These are phyloP conservation scores for Ptilodon capucinus DNA, from an alignment of 2,888 invertebrate genomes.

Conservation along the genomic window DNA sequence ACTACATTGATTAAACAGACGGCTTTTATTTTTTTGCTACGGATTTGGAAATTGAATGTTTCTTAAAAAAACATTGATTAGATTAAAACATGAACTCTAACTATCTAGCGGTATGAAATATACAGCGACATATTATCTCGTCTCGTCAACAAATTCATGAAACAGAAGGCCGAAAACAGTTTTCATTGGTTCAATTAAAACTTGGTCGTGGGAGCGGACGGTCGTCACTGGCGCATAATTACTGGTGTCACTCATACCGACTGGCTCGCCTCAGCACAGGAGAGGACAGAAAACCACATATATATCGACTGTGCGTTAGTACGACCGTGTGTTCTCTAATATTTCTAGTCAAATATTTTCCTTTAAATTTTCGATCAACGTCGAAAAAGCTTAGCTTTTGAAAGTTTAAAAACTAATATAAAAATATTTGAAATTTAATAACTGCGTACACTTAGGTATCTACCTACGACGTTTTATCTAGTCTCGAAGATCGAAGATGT, in stretches of 20 bases:
- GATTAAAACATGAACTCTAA: background rate
- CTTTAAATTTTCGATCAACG: background rate
- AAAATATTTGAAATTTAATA: too few species aligned
- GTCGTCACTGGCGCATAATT: slow-evolving; percentile 39
- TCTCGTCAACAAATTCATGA: slow-evolving; percentile 13
- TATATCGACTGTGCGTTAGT: background rate
- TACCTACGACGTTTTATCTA: too few species aligned
- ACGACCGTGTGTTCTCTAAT: background rate
- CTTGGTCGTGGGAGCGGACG: slow-evolving; percentile 34
- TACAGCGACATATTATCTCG: background rate
- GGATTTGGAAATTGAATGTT: background rate
- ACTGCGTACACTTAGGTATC: too few species aligned
- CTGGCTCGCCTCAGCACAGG: background rate
- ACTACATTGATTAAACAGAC: background rate
- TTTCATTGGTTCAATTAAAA: slow-evolving; percentile 62
- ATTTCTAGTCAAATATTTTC: background rate
- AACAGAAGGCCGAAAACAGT: slow-evolving; percentile 38
- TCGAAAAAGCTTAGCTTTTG: too few species aligned
- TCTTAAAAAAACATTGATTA: background rate
- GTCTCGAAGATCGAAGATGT: too few species aligned
- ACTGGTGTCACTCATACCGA: slow-evolving; percentile 44
- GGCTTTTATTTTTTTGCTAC: background rate
- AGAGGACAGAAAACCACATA: background rate
- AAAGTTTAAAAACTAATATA: too few species aligned
- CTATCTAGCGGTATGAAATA: background rate